Evolutionary conservation across 1,140 invertebrate genomes (phyloP).

Genomic region (Idris sp.): DNA sequence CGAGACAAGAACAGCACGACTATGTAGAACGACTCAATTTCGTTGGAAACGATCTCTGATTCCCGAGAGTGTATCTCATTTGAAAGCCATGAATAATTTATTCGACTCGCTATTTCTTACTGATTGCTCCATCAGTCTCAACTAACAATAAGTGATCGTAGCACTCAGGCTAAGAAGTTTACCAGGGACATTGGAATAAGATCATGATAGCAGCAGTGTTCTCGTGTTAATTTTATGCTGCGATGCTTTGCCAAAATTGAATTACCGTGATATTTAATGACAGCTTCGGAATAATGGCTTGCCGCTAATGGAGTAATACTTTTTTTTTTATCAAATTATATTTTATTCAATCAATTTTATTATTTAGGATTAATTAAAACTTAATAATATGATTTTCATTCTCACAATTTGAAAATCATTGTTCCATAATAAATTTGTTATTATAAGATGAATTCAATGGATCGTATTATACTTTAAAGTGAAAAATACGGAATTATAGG

Average conservation of each 20-base stretch:
- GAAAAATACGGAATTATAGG: too few relatives aligned
- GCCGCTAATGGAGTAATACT: slow-evolving; percentile 6
- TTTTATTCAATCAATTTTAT: neutral
- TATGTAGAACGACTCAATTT: slow-evolving; percentile 61
- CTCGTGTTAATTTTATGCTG: slow-evolving; percentile 36
- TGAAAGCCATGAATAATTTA: slow-evolving; percentile 66
- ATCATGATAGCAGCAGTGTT: slow-evolving; percentile 38
- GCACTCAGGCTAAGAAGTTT: slow-evolving; percentile 48
- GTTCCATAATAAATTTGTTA: too few relatives aligned
- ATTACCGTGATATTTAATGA: slow-evolving; percentile 37
- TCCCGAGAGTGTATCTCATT: slow-evolving; percentile 60
- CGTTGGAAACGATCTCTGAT: slow-evolving; percentile 60
- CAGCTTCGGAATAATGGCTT: slow-evolving; percentile 12
- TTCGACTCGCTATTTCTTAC: slow-evolving; percentile 61
- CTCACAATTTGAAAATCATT: too few relatives aligned
- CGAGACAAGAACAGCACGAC: slow-evolving; percentile 50
- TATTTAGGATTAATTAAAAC: too few relatives aligned
- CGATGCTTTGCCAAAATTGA: slow-evolving; percentile 31
- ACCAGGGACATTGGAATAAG: slow-evolving; percentile 27
- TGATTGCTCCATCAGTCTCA: slow-evolving; percentile 63
- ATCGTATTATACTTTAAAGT: too few relatives aligned
- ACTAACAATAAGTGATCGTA: slow-evolving; percentile 61
- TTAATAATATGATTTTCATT: too few relatives aligned
- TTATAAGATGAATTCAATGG: too few relatives aligned
- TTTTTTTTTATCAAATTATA: neutral